Percentiles rank a stretch among this genome's conserved stretches.
These are phyloP conservation scores for Eupithecia abbreviata DNA, from an alignment of 2,888 invertebrate species.

Conservation along the genomic window DNA sequence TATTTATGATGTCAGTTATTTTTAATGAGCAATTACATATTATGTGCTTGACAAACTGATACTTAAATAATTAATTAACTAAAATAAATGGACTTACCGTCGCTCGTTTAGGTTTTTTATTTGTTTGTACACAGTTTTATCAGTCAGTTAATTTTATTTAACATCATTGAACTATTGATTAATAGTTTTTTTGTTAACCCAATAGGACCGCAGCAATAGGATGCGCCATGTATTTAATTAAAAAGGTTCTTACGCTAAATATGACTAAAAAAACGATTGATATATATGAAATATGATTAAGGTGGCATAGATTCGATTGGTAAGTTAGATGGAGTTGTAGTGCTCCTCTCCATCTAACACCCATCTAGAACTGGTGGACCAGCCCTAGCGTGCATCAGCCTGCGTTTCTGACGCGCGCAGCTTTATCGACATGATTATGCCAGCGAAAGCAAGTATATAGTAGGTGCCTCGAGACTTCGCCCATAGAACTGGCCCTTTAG, in stretches of 20 bases:
- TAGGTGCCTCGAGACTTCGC: too few relatives aligned
- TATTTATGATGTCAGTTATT: slow-evolving; percentile 31
- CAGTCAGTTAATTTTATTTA: background rate
- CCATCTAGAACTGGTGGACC: too few relatives aligned
- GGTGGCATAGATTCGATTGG: background rate
- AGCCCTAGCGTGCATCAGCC: too few relatives aligned
- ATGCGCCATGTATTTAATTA: too few relatives aligned
- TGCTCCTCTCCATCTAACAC: too few relatives aligned
- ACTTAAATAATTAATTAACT: background rate
- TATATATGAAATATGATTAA: background rate
- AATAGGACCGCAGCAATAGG: too few relatives aligned
- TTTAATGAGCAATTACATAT: slow-evolving; percentile 21
- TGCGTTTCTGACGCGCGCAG: too few relatives aligned
- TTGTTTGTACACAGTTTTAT: background rate
- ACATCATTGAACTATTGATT: background rate
- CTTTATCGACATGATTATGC: too few relatives aligned
- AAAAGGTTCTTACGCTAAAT: too few relatives aligned
- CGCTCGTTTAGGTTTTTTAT: background rate
- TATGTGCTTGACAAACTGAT: background rate
- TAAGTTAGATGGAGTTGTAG: too few relatives aligned
- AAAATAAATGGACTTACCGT: background rate
- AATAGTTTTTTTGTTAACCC: too few relatives aligned
- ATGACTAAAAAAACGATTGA: background rate
- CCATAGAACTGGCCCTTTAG: background rate
- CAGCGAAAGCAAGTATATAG: too few relatives aligned